phyloP scores from a whole-genome alignment of 2,888 invertebrate species.

The Leptura quadrifasciata region DNA sequence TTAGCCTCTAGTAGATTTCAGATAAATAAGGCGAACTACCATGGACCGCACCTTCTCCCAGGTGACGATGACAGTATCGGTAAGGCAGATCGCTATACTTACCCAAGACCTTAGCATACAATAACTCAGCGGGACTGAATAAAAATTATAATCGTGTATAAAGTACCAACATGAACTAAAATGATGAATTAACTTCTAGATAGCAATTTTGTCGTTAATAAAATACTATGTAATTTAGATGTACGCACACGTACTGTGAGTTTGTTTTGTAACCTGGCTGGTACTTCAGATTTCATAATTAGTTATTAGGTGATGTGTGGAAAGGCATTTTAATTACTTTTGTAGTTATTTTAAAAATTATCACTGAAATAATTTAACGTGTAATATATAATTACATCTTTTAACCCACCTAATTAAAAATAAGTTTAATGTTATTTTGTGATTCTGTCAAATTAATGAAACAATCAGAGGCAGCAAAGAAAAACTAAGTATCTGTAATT shows the following conservation, averaged over 20 bases:
- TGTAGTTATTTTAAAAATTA: too few relatives aligned
- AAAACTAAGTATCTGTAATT: too few relatives aligned
- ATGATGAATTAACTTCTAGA: constrained; percentile 35
- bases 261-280: neutral
- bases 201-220: constrained; percentile 12
- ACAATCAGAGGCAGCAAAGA: too few relatives aligned
- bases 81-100: constrained; percentile 41
- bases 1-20: constrained; percentile 20
- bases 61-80: constrained; percentile 44
- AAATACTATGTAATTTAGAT: neutral
- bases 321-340: neutral
- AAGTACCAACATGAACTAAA: constrained; percentile 20
- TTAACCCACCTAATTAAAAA: too few relatives aligned
- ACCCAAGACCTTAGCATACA: constrained; percentile 13
- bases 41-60: constrained; percentile 27
- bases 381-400: too few relatives aligned
- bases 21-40: constrained; percentile 34
- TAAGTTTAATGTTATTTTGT: too few relatives aligned
- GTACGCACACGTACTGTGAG: neutral
- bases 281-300: neutral
- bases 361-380: too few relatives aligned
- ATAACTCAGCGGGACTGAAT: constrained; percentile 33
- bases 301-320: neutral
- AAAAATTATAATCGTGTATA: constrained; percentile 33
- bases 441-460: too few relatives aligned